These are phyloP conservation scores for Cuculus canorus DNA, from an alignment of 2,797 vertebrate genomes.

Conservation along the genomic window DNA sequence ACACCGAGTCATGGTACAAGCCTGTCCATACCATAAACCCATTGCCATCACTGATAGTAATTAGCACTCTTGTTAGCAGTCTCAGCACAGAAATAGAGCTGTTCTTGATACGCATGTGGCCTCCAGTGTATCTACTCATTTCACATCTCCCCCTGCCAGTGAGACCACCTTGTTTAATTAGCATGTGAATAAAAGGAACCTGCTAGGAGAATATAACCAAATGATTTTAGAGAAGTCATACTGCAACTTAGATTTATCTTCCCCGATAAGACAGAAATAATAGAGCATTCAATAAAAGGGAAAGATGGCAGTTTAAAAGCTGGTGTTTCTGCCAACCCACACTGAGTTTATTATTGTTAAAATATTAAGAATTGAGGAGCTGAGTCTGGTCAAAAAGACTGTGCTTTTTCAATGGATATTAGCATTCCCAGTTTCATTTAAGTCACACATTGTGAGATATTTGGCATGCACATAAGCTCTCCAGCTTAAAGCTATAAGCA, in stretches of 20 bases:
- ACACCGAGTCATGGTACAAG: background rate
- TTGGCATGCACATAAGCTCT: background rate
- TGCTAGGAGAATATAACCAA: background rate
- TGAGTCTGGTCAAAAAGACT: background rate
- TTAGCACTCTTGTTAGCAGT: background rate
- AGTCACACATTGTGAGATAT: background rate
- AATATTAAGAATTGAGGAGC: background rate
- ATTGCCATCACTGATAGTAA: background rate
- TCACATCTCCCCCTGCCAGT: background rate
- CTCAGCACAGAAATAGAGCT: background rate
- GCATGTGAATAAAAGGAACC: background rate
- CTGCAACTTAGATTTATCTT: background rate
- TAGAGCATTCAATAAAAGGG: background rate
- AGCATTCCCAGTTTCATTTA: constrained; percentile 25
- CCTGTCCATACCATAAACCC: background rate
- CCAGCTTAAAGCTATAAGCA: background rate
- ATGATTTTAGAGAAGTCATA: background rate
- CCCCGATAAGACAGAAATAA: background rate
- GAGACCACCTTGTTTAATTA: constrained; percentile 36
- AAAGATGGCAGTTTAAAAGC: background rate
- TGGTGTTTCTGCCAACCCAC: background rate
- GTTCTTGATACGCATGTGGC: background rate
- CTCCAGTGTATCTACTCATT: background rate
- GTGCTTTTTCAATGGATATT: background rate
- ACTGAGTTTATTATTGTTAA: background rate